phyloP scores from a whole-genome alignment of 2,888 invertebrate genomes.

The Phania funesta region DNA sequence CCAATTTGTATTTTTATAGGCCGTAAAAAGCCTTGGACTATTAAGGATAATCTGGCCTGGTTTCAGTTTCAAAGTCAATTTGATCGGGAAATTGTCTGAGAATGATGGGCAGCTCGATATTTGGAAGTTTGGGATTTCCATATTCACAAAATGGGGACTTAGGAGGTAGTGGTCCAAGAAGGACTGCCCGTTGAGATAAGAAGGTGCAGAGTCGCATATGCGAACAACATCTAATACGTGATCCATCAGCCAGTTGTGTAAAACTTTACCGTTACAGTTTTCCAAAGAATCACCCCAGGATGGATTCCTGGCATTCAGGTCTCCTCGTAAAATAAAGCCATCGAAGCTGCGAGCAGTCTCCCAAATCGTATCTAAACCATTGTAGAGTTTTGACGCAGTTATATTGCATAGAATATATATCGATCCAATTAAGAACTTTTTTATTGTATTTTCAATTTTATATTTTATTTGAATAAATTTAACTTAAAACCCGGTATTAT shows the following conservation, averaged over 20 bases:
- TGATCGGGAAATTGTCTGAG: conserved; percentile 26
- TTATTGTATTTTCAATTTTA: too few species aligned
- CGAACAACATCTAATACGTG: neutral
- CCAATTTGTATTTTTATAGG: conserved; percentile 4
- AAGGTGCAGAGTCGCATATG: neutral
- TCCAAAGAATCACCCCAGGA: conserved; percentile 1
- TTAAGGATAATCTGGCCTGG: neutral
- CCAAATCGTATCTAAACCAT: neutral
- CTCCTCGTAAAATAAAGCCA: conserved; percentile 13
- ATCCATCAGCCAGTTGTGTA: neutral
- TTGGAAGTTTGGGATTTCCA: neutral
- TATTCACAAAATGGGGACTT: neutral
- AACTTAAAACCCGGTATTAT: neutral
- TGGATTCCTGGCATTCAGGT: neutral
- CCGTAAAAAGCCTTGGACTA: neutral
- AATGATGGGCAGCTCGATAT: neutral
- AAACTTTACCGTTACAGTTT: conserved; percentile 22
- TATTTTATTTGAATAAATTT: too few species aligned
- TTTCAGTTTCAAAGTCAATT: neutral
- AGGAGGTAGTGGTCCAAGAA: conserved; percentile 24
- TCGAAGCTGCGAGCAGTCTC: neutral
- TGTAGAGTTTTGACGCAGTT: neutral
- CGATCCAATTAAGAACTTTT: too few species aligned
- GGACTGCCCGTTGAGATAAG: conserved; percentile 26
- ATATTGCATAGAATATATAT: too few species aligned